Evolutionary conservation across 2,888 invertebrate species (phyloP), one percentile per base, ranked within the genome.

Genomic region (Limnephilus lunatus): DNA sequence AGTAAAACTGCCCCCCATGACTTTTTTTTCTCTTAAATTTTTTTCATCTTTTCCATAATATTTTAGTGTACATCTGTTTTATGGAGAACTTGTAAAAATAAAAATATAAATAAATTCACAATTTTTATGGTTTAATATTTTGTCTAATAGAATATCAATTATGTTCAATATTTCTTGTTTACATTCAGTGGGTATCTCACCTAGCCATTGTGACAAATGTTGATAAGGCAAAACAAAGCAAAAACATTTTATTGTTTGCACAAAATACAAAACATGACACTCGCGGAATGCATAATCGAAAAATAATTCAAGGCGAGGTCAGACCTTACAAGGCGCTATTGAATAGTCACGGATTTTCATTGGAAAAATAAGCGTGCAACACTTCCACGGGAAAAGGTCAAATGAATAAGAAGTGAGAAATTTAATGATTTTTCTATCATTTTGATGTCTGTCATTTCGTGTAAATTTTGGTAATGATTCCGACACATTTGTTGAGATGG

Each of bases 241-340:
- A 86, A 86, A 86, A 48, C 44, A 48, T 44, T 86, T 86, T 86
- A 86, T 44, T 86, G 86, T 86, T 86, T 30, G 35, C 31, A 83
- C 35, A 68, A 68, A 25, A 25, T 68, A 68, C 68, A 68, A 68
- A 68, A 68, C 68, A 68, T n/a, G 68, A 68, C 68, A 68, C 68
- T 68, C 68, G 68, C 25, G 68, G 68, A 68, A 68, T 68, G 68
- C n/a, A 68, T 68, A 68, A 68, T 68, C 25, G 68, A 68, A 68
- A 68, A 68, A 68, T 25, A 68, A 68, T 68, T 68, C 68, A 68
- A 68, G 68, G 68, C 68, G 68, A 68, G 68, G 68, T n/a, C 68
- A 68, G 68, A 68, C 68, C 68, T 68, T 25, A 68, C 68, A 68
- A 68, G 68, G 68, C 25, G n/a, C 25, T 68, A 68, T 68, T n/a